These are phyloP conservation scores for Notolepis coatsorum DNA, from an alignment of 2,797 vertebrate species.

Conservation along the genomic window DNA sequence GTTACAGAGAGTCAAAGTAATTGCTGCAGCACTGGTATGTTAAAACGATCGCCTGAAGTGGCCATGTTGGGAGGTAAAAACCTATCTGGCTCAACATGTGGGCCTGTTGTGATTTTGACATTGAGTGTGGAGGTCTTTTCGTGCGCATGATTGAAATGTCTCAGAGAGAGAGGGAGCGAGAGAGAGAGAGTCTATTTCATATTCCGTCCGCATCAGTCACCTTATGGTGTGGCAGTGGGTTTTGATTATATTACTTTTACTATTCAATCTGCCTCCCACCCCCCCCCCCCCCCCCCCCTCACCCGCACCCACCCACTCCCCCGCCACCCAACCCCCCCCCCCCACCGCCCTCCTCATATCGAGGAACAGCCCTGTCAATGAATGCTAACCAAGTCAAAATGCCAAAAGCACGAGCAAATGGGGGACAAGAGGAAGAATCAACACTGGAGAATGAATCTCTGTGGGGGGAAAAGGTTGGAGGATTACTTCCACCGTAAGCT, in stretches of 20 bases:
- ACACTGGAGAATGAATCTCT: conserved; percentile 66
- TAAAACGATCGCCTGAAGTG: conserved; percentile 37
- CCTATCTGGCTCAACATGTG: conserved; percentile 29
- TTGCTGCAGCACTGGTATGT: conserved; percentile 30
- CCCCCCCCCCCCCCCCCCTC: no score
- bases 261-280: conserved; percentile 52
- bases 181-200: conserved; percentile 33
- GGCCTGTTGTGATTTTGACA: conserved; percentile 22
- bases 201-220: conserved; percentile 33
- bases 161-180: background rate
- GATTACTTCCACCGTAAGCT: conserved; percentile 66
- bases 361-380: conserved; percentile 40
- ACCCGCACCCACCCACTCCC: no score
- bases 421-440: conserved; percentile 52
- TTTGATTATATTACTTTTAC: conserved; percentile 31
- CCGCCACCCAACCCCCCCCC: no score
- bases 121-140: background rate
- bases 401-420: conserved; percentile 54
- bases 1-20: conserved; percentile 37
- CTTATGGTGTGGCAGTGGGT: conserved; percentile 27
- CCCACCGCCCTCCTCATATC: conserved; percentile 13
- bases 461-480: conserved; percentile 41
- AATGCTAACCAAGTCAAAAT: conserved; percentile 64
- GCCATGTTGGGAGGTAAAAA: conserved; percentile 40
- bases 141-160: conserved; percentile 39